Evolutionary conservation across 53 echinoderm and acorn worm species (phyloP).

Genomic region (Mesocentrotus franciscanus): DNA sequence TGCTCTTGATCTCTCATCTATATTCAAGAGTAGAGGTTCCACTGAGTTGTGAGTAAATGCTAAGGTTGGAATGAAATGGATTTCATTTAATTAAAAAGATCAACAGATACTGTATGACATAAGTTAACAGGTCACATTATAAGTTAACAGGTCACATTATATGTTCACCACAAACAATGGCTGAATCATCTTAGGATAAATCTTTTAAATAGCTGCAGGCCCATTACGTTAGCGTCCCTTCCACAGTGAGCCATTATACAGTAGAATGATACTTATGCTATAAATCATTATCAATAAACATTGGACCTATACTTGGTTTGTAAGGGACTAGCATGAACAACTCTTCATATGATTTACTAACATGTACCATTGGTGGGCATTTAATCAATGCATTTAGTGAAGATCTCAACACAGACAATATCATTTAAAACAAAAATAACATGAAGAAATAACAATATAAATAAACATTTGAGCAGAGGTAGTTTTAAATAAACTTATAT

Average conservation of each 20-base stretch:
- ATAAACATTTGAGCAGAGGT: background rate
- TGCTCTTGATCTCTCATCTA: background rate
- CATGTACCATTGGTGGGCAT: background rate
- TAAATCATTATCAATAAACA: too few relatives aligned
- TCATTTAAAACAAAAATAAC: background rate
- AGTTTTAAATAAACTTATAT: background rate
- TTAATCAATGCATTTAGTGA: background rate
- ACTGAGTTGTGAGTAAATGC: slow-evolving; percentile 1
- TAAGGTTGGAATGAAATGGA: background rate
- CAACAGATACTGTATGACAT: background rate
- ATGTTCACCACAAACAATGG: background rate
- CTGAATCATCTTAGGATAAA: background rate
- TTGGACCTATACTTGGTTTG: too few relatives aligned
- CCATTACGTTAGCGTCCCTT: too few relatives aligned
- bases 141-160: background rate
- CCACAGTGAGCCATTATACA: too few relatives aligned
- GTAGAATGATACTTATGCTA: too few relatives aligned
- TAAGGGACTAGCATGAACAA: too few relatives aligned
- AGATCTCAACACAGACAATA: background rate
- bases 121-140: background rate
- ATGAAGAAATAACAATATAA: background rate
- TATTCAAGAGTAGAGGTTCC: background rate
- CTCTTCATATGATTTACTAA: too few relatives aligned
- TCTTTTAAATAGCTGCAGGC: background rate
- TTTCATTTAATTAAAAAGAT: background rate